Evolutionary conservation across 2,797 vertebrate genomes (phyloP), one percentile per base, ranked within the genome.

Genomic region (Aphelocoma californica): DNA sequence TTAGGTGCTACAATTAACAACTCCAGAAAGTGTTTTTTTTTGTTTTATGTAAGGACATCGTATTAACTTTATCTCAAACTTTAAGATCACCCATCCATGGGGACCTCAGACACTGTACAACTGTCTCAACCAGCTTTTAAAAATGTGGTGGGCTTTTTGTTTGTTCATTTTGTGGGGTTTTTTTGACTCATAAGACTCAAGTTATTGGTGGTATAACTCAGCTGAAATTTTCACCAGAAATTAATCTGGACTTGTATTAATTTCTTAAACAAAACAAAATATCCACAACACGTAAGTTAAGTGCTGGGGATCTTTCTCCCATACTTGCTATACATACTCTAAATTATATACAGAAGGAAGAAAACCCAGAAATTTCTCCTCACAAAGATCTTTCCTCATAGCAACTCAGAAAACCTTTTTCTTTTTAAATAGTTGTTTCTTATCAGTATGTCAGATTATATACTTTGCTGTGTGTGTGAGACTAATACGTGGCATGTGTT

Each of bases 301-400:
- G 5, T 83, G n/a, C 32, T 93, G 23, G 48, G 57, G 26, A 86
- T 73, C 18, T 72, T 14, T 92, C 32, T 86, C 26, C 32, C 56
- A 25, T 34, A 53, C 10, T 72, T 80, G 34, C 24, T 86, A 7
- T 77, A 70, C 28, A 8, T 79, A 69, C 4, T 44, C 34, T 58
- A 71, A 95, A 65, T 80, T 90, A 87, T 25, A 69, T 40, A 89
- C 11, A 81, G 65, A 91, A 78, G 24, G 29, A 91, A 91, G 29
- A 89, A 97, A 95, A 96, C 86, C 86, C 62, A 95, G 56, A 93
- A 84, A 84, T 64, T 84, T 92, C 40, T 60, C n/a, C 45, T 48
- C 34, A 80, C 26, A 79, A 80, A 90, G 42, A 81, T 66, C 26
- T 94, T 90, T 87, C 45, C 77, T 93, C 56, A 66, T 8, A 71